Conservation (phyloP, 2,888 invertebrate species). For the Drosophila pseudotalamancana region DNA sequence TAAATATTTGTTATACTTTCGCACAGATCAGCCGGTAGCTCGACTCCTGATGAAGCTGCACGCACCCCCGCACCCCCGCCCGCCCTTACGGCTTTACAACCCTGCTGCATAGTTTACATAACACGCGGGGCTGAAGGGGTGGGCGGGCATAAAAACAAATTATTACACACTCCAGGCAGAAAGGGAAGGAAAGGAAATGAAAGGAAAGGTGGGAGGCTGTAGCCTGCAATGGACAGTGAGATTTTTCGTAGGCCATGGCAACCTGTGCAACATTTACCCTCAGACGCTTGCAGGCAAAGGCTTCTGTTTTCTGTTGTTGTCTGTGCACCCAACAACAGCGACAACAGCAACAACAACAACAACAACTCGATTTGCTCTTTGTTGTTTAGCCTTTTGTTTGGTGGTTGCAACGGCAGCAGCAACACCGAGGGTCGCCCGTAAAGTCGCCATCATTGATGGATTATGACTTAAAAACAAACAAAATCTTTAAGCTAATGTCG, state of each 20-base stretch:
- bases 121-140: background rate
- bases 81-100: conserved; percentile 25
- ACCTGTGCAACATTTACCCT: conserved; percentile 71
- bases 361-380: conserved; percentile 55
- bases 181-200: too few relatives aligned
- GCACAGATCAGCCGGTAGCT: conserved; percentile 49
- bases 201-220: background rate
- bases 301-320: conserved; percentile 55
- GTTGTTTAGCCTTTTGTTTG: conserved; percentile 62
- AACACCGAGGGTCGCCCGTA: conserved; percentile 53
- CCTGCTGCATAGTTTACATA: conserved; percentile 42
- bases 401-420: conserved; percentile 53
- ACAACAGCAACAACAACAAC: conserved; percentile 27
- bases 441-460: conserved; percentile 49
- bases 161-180: conserved; percentile 61
- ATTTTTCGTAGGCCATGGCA: conserved; percentile 67
- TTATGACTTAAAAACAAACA: conserved; percentile 13
- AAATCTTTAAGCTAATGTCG: conserved; percentile 12
- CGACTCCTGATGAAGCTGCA: conserved; percentile 56
- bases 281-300: conserved; percentile 44
- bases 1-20: conserved; percentile 77
- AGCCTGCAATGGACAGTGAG: conserved; percentile 68
- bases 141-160: conserved; percentile 66
- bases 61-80: conserved; percentile 2
- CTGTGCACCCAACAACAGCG: conserved; percentile 35